A percentile compares a stretch with the other conserved stretches of the same genome.
Evolutionary conservation across 2,888 invertebrate species (phyloP).

Genomic region (Macrosoma leucophasiata): DNA sequence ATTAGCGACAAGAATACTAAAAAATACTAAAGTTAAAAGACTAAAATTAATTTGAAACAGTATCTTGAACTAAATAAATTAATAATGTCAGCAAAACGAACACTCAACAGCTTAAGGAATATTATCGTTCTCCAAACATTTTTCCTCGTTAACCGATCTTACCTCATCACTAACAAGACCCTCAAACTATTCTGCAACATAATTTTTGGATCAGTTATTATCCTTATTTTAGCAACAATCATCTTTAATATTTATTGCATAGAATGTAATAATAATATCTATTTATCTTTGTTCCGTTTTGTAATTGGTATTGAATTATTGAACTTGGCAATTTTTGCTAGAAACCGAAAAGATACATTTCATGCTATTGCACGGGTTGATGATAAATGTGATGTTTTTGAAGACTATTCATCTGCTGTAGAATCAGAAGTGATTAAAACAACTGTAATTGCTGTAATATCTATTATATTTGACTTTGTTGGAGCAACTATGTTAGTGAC

Average conservation of each 20-base stretch:
- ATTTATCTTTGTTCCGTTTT: slow-evolving; percentile 27
- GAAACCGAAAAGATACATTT: slow-evolving; percentile 28
- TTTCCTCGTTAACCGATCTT: slow-evolving; percentile 43
- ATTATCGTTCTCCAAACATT: slow-evolving; percentile 37
- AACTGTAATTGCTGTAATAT: slow-evolving; percentile 23
- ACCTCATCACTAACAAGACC: slow-evolving; percentile 29
- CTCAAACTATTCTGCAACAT: slow-evolving; percentile 31
- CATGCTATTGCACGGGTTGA: slow-evolving; percentile 36
- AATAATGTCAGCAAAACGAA: no score
- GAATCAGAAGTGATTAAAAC: slow-evolving; percentile 21
- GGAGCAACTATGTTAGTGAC: slow-evolving; percentile 29
- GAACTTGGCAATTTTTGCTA: slow-evolving; percentile 28
- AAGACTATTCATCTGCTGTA: slow-evolving; percentile 26
- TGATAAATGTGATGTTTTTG: slow-evolving; percentile 34
- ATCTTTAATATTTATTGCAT: slow-evolving; percentile 31
- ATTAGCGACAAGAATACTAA: no score
- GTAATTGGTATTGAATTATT: slow-evolving; percentile 30
- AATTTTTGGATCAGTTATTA: slow-evolving; percentile 24
- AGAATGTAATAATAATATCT: no score
- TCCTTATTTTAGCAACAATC: slow-evolving; percentile 18
- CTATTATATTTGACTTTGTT: slow-evolving; percentile 34
- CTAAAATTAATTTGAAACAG: no score
- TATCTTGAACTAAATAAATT: no score
- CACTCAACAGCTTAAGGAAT: no score
- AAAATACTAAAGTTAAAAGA: no score